A percentile compares a stretch with the other conserved stretches of the same genome.
These are phyloP conservation scores for Aelia acuminata DNA, from an alignment of 2,888 invertebrate species.

Conservation along the genomic window DNA sequence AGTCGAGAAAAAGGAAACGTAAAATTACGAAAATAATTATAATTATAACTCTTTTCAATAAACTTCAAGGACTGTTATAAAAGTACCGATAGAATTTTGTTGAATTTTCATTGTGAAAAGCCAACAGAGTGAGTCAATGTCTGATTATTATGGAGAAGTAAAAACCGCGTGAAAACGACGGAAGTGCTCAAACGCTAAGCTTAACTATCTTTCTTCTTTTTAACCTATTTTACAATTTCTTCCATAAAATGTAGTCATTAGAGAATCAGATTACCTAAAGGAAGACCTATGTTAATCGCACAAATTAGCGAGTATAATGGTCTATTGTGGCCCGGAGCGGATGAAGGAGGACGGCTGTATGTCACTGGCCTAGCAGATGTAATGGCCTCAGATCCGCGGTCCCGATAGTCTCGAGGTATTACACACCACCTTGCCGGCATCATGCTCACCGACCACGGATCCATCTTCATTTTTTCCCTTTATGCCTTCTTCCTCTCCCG, in stretches of 20 bases:
- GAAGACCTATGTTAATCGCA: background rate
- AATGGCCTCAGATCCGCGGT: background rate
- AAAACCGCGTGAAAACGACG: too few relatives aligned
- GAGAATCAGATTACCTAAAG: too few relatives aligned
- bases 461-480: slow-evolving; percentile 24
- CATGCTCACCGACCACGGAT: slow-evolving; percentile 25
- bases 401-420: slow-evolving; percentile 43
- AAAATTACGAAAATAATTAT: too few relatives aligned
- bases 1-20: too few relatives aligned
- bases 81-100: too few relatives aligned
- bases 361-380: background rate
- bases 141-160: too few relatives aligned
- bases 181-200: background rate
- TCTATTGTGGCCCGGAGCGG: background rate
- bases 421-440: slow-evolving; percentile 26
- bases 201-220: background rate
- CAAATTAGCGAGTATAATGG: background rate
- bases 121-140: too few relatives aligned
- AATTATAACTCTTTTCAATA: too few relatives aligned
- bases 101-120: too few relatives aligned
- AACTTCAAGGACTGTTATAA: too few relatives aligned
- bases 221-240: too few relatives aligned
- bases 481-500: background rate
- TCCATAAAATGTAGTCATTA: background rate
- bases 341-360: slow-evolving; percentile 2